Base-by-base conservation (phyloP, 1,140 invertebrate genomes). In the Phymorhynchus buccinoides region DNA sequence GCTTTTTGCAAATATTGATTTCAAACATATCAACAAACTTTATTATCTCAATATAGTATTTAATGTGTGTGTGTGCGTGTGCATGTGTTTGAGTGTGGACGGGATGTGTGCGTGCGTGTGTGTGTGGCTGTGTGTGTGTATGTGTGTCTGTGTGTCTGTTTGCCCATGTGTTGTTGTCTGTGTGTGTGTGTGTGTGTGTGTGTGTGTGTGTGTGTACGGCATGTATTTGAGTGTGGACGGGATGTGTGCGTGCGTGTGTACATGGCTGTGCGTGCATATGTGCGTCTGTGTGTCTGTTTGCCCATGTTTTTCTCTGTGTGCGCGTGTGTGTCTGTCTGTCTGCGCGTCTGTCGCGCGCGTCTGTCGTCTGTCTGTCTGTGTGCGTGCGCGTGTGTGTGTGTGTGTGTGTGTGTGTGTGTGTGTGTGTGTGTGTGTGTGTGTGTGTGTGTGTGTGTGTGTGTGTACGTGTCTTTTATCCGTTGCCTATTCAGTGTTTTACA, bases 221-320 rank as follows among this genome's bases (percentile, higher is more conserved):
- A 22, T 80, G 6, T 66, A 3, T 62, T 4, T n/a, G n/a, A n/a
- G n/a, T n/a, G 30, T 37, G 71, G 71, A 14, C 30, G 7, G 30
- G n/a, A 37, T 44, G 32, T 84, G 39, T 84, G 41, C 42, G 39
- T 77, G 44, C 48, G 48, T 82, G 80, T 82, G 48, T 82, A 35
- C 48, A 41, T 73, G 32, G 41, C 66, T 84, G 42, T 73, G 42
- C 30, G 42, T 75, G 66, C 75, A 22, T 44, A 27, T 84, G 39
- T 84, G 41, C 42, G 39, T 77, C 30, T 75, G 48, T 82, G 80
- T 82, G 48, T 82, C 52, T 82, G 52, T 82, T 48, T 82, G 48
- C 41, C 16, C 6, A 39, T 82, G 80, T 66, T 7, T 82, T n/a
- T n/a, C n/a, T 52, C 9, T 9, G 35, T 73, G 35, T 1, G 35